Percentiles rank a stretch among this genome's conserved stretches.
These are phyloP conservation scores for Hyperopisus bebe DNA, from an alignment of 2,113 vertebrate genomes.

Conservation along the genomic window DNA sequence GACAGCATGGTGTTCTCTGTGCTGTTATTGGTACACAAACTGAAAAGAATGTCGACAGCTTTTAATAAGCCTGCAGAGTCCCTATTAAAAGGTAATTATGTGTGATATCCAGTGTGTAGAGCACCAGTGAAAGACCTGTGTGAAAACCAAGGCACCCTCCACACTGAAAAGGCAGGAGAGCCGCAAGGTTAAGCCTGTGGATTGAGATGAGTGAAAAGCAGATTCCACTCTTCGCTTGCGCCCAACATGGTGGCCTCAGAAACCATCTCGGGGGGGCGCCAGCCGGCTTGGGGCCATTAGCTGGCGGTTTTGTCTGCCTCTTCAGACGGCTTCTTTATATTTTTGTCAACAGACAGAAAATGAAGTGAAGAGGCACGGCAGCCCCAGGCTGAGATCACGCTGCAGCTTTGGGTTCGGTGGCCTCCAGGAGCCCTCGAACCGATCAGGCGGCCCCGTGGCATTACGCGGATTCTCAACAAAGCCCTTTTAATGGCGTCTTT, in stretches of 20 bases:
- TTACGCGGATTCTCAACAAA: not conserved
- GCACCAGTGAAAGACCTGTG: not conserved
- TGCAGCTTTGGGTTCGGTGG: not conserved
- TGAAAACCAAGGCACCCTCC: not conserved
- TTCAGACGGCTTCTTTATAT: not conserved
- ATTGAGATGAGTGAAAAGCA: not conserved
- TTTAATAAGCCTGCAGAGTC: not conserved
- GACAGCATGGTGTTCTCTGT: not conserved
- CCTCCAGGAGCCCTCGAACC: not conserved
- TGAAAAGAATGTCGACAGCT: not conserved
- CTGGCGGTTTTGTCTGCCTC: not conserved
- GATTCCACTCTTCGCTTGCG: not conserved
- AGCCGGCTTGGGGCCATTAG: not conserved
- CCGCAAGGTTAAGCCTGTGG: not conserved
- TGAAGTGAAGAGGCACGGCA: not conserved
- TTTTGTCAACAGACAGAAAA: not conserved
- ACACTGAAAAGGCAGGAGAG: not conserved
- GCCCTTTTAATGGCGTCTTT: constrained; percentile 5
- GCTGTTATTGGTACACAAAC: not conserved
- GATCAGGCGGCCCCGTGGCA: not conserved
- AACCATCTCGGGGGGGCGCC: not conserved
- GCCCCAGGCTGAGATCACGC: not conserved
- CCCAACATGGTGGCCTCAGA: not conserved
- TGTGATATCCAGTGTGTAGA: not conserved
- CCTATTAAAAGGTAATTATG: not conserved